Conservation (phyloP, 2,113 vertebrate genomes). For the Felis chaus region DNA sequence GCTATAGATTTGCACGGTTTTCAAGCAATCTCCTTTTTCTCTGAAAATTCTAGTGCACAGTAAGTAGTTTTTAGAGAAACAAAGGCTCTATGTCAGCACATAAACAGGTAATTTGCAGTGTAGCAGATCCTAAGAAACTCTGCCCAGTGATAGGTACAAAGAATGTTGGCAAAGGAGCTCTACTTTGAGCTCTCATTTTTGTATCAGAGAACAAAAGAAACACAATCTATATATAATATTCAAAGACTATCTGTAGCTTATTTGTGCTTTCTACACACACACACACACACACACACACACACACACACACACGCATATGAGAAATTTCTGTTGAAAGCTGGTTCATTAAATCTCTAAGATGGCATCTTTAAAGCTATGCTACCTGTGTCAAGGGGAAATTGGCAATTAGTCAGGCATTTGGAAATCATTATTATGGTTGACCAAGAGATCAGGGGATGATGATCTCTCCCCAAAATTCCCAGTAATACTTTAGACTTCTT, state of each 20-base stretch:
- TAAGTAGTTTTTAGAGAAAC: conserved; percentile 26
- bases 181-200: not conserved
- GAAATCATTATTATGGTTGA: not conserved
- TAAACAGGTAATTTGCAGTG: not conserved
- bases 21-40: not conserved
- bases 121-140: not conserved
- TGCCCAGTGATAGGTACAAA: not conserved
- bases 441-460: not conserved
- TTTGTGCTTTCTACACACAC: not conserved
- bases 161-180: not conserved
- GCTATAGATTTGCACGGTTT: not conserved
- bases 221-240: not conserved
- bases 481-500: not conserved
- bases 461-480: not conserved
- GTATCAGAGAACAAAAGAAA: conserved; percentile 52
- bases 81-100: not conserved
- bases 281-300: not conserved
- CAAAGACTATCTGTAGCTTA: not conserved
- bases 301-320: not conserved
- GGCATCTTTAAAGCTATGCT: not conserved
- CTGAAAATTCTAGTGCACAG: not conserved
- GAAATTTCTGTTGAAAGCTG: not conserved
- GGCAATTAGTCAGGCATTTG: not conserved
- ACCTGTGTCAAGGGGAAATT: not conserved
- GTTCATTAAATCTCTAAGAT: not conserved